Percentiles rank a stretch among this genome's conserved stretches.
Conservation (phyloP, 1,140 invertebrate species). For the Brachionus manjavacas region DNA sequence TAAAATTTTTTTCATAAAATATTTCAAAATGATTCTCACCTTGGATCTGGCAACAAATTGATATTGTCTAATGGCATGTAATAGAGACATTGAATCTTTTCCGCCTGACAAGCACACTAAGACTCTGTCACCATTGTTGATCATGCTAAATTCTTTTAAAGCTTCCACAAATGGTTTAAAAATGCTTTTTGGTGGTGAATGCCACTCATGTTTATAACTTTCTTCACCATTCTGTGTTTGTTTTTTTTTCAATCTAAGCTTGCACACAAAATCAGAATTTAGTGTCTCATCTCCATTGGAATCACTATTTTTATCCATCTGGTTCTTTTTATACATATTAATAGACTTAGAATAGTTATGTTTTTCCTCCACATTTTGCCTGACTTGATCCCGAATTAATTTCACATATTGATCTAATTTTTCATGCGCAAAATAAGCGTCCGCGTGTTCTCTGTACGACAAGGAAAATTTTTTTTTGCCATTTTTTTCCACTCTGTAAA, state of each 20-base stretch:
- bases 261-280: slow-evolving; percentile 25
- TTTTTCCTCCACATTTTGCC: neutral
- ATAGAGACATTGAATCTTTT: slow-evolving; percentile 71
- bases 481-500: neutral
- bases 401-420: neutral
- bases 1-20: too few species aligned
- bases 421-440: neutral
- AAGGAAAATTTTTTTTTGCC: neutral
- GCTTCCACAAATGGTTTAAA: slow-evolving; percentile 76
- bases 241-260: slow-evolving; percentile 37
- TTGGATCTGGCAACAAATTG: slow-evolving; percentile 66
- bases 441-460: neutral
- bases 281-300: neutral
- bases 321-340: slow-evolving; percentile 8
- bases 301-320: neutral
- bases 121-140: slow-evolving; percentile 73
- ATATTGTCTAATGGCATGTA: slow-evolving; percentile 78
- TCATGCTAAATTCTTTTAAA: slow-evolving; percentile 76
- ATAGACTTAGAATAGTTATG: neutral
- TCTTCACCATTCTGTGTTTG: slow-evolving; percentile 56
- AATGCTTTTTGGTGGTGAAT: slow-evolving; percentile 71
- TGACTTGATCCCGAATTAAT: neutral
- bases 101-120: slow-evolving; percentile 78
- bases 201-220: slow-evolving; percentile 61
- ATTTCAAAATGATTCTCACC: slow-evolving; percentile 43